These are phyloP conservation scores for Carpatolechia fugitivella DNA, from an alignment of 2,888 invertebrate species.

Conservation along the genomic window DNA sequence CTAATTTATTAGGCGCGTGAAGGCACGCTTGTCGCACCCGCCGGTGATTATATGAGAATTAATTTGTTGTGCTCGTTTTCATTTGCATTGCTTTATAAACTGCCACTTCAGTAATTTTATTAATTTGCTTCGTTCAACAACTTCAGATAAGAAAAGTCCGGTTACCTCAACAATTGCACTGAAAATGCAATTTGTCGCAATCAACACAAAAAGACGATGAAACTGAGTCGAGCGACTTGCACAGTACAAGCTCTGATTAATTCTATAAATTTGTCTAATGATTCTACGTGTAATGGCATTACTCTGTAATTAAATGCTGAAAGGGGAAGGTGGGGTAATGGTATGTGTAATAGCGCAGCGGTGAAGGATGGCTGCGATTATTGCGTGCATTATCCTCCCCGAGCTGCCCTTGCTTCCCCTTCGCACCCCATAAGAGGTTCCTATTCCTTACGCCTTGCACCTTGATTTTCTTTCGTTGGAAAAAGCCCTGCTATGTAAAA, in stretches of 20 bases:
- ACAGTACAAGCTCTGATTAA: constrained; percentile 32
- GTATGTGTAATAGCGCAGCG: constrained; percentile 47
- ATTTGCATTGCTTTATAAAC: constrained; percentile 45
- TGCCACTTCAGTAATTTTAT: no score
- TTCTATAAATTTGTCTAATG: constrained; percentile 48
- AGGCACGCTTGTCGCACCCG: constrained; percentile 43
- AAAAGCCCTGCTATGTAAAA: not conserved
- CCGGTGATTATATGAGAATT: constrained; percentile 44
- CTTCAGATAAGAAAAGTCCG: constrained; percentile 23
- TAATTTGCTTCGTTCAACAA: constrained; percentile 33
- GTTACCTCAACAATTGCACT: not conserved
- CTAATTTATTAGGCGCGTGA: constrained; percentile 49
- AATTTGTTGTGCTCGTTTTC: constrained; percentile 36
- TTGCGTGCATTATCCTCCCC: constrained; percentile 63
- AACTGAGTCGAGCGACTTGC: constrained; percentile 14
- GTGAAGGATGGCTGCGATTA: constrained; percentile 68
- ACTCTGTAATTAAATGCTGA: constrained; percentile 57
- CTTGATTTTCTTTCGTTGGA: constrained; percentile 41
- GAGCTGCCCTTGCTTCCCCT: constrained; percentile 36
- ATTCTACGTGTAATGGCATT: constrained; percentile 57
- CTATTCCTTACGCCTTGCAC: constrained; percentile 26
- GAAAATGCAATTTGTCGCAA: constrained; percentile 20
- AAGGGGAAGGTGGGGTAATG: constrained; percentile 48
- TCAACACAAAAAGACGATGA: not conserved
- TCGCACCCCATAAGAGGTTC: constrained; percentile 33